Conservation (phyloP, 2,113 vertebrate genomes). For the Oreochromis niloticus region DNA sequence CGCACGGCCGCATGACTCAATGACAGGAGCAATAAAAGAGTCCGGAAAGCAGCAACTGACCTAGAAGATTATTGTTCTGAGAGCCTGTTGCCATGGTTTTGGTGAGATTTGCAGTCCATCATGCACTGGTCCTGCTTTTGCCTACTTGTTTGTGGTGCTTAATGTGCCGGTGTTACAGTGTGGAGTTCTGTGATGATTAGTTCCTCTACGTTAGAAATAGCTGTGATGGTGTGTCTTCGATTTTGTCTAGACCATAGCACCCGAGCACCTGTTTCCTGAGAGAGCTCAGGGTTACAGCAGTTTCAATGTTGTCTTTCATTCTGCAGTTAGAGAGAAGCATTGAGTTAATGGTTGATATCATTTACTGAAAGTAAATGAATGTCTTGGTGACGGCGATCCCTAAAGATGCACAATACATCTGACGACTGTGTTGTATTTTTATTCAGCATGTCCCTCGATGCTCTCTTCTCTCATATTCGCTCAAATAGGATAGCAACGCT, state of each 20-base stretch:
- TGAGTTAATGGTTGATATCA: background rate
- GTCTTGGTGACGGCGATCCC: background rate
- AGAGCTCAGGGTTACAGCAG: background rate
- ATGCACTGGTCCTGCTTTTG: background rate
- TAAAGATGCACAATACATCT: background rate
- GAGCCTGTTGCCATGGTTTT: constrained; percentile 34
- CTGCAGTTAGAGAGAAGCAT: background rate
- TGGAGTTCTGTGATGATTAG: background rate
- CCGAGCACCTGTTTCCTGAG: background rate
- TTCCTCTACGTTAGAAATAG: background rate
- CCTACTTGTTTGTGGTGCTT: background rate
- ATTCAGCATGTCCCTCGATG: background rate
- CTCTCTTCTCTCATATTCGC: background rate
- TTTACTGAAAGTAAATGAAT: background rate
- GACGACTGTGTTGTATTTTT: background rate
- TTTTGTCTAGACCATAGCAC: background rate
- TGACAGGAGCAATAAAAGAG: constrained; percentile 16
- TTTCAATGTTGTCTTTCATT: background rate
- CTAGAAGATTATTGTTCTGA: constrained; percentile 1
- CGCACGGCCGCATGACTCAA: background rate
- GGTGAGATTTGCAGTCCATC: background rate
- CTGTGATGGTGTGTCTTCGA: background rate
- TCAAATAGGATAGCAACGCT: background rate
- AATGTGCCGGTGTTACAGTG: background rate
- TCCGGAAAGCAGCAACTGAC: constrained; percentile 12